Evolutionary conservation across 2,113 vertebrate species (phyloP), one percentile per base, ranked within the genome.

Genomic region (Gymnocephalus cernua): DNA sequence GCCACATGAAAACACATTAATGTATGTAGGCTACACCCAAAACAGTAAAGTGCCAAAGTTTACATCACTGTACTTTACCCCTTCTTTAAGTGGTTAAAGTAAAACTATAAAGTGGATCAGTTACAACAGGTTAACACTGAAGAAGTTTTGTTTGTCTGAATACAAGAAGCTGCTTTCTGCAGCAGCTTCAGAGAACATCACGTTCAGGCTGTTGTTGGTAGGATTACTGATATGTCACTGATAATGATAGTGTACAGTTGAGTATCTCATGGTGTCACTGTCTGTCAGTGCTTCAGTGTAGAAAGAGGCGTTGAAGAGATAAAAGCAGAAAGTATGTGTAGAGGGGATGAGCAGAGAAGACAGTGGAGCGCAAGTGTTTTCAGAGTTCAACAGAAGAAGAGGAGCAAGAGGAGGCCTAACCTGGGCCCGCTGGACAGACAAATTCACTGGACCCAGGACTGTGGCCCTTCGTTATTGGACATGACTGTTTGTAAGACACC

Each of bases 311-410:
- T 1, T 16, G 6, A 74, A 35, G 19, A 86, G 32, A 92, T 91
- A 88, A 86, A 87, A 79, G 61, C 45, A 54, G 72, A 71, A 80
- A 80, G 57, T 81, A 67, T 41, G 32, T 6, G 69, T 19, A 14
- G 29, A 73, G 21, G 48, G 23, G 77, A 35, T 47, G 64, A 35
- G 44, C 72, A 54, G 47, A 44, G 19, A 27, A 15, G 70, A 35
- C 76, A 84, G 23, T 76, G 74, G 57, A 71, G 73, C 59, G 27
- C 23, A 45, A 65, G n/a, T 27, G 23, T 65, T 27, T 27, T 47
- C 14, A 19, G 29, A 54, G 47, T 51, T 38, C 48, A 62, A 18
- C 15, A 66, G 27, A 65, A 54, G 50, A 77, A 3, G 50, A 74
- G 27, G 14, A 68, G 21, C 32, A 74, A 35, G 14, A 68, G 21